Evolutionary conservation across 2,888 invertebrate species (phyloP), one percentile per base, ranked within the genome.

Genomic region (Lithophane semibrunnea): DNA sequence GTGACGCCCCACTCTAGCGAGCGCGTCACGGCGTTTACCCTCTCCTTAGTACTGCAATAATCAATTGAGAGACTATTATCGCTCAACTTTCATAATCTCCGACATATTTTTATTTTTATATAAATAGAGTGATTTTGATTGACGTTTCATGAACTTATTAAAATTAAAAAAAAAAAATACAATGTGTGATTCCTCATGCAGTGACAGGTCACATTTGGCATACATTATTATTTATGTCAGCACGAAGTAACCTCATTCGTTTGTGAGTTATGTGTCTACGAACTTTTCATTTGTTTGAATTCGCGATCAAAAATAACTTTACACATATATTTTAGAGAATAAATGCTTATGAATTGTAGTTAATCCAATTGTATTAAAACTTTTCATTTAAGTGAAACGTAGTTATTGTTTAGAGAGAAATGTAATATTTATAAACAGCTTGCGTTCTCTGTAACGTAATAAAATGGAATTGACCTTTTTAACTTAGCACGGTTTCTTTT

Each of bases 251-350:
- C 60, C 71, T 78, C 67, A 69, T 72, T 82, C 65, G 75, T 75
- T 73, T 66, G 72, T 83, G 85, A 88, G 78, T 88, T 86, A 90
- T 88, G 85, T 83, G 90, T 90, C 89, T 90, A 83, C 82, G 83
- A 90, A 91, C 88, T 90, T 90, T 84, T 80, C 84, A 87, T 80
- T 85, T 79, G 82, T 83, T 84, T 85, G 82, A 73, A 77, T 83
- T 74, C 61, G 72, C 81, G 70, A 82, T 89, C 82, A 86, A 73
- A 79, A 82, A 73, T 78, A 81, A 86, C 74, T 83, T 77, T 79
- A 56, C 24, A 42, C 65, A 67, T 77, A 73, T 75, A 80, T 83
- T 80, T 75, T 61, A 61, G 42, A 83, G 69, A 60, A 73, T 73
- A 71, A 70, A n/a, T 49, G 54, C 58, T 18, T 66, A 69, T 70